A percentile compares a stretch with the other conserved stretches of the same genome.
Evolutionary conservation across 2,888 invertebrate genomes (phyloP).

Genomic region (Acholoe squamosa): DNA sequence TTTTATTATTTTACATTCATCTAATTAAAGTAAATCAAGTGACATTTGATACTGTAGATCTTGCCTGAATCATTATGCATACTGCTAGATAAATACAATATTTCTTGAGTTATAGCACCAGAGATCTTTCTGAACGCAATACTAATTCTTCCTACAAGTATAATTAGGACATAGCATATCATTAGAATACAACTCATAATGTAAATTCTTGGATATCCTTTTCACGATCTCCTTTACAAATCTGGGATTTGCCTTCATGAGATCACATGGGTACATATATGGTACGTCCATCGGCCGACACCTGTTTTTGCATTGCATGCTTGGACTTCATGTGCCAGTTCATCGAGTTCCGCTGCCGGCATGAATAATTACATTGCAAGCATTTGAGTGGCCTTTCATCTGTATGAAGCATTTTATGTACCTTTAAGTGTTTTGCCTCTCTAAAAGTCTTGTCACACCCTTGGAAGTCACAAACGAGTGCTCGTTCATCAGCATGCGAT

Average conservation of each 20-base stretch:
- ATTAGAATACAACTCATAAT: too few species aligned
- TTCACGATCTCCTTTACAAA: neutral
- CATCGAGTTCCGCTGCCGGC: constrained; percentile 73
- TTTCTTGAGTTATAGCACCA: too few species aligned
- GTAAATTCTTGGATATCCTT: too few species aligned
- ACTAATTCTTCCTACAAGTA: too few species aligned
- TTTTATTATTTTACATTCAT: too few species aligned
- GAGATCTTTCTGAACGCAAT: too few species aligned
- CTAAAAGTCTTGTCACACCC: constrained; percentile 71
- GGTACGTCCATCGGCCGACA: constrained; percentile 70
- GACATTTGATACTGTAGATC: too few species aligned
- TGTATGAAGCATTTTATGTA: constrained; percentile 72
- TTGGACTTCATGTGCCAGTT: constrained; percentile 75
- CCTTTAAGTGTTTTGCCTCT: constrained; percentile 72
- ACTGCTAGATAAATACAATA: too few species aligned
- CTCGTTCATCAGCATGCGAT: constrained; percentile 57
- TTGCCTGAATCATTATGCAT: too few species aligned
- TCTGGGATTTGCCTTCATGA: neutral
- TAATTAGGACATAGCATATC: too few species aligned
- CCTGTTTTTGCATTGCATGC: constrained; percentile 70
- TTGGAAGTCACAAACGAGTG: constrained; percentile 68
- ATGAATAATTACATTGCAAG: constrained; percentile 70
- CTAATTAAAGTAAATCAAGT: too few species aligned
- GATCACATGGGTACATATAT: constrained; percentile 64
- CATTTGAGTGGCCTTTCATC: constrained; percentile 71